These are phyloP conservation scores for Acrobasis repandana DNA, from an alignment of 2,888 invertebrate genomes.

Conservation along the genomic window DNA sequence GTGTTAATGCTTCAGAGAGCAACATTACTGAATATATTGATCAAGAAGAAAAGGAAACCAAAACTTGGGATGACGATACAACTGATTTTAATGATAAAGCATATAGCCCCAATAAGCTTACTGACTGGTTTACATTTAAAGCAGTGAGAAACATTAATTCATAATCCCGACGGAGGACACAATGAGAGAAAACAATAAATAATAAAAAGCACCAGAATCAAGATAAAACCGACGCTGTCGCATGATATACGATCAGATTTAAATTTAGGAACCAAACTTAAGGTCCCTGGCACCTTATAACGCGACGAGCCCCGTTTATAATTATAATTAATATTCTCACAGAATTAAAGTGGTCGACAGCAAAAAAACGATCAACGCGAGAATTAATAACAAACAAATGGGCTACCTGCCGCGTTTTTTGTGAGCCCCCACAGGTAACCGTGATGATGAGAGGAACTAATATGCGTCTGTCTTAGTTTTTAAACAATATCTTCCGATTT, in stretches of 20 bases:
- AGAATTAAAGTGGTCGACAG: conserved; percentile 78
- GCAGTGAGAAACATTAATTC: conserved; percentile 17
- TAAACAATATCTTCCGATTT: conserved; percentile 78
- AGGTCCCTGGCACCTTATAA: conserved; percentile 66
- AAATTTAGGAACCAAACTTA: conserved; percentile 73
- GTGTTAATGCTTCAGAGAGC: background rate
- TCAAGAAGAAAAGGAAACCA: background rate
- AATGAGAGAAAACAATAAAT: conserved; percentile 51
- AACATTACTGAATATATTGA: background rate
- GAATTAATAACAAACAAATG: conserved; percentile 84
- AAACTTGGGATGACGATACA: background rate
- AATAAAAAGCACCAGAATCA: conserved; percentile 58
- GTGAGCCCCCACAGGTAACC: conserved; percentile 76
- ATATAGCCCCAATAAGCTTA: background rate
- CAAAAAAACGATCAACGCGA: conserved; percentile 76
- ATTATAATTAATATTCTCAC: conserved; percentile 83
- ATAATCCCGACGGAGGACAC: conserved; percentile 33
- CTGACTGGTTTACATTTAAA: conserved; percentile 14
- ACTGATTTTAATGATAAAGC: conserved; percentile 7
- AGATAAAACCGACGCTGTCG: conserved; percentile 78
- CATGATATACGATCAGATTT: conserved; percentile 81
- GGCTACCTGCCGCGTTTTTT: conserved; percentile 82
- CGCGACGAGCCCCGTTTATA: conserved; percentile 78
- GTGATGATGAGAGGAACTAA: conserved; percentile 77
- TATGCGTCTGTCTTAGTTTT: conserved; percentile 76